Evolutionary conservation across 2,888 invertebrate species (phyloP).

Genomic region (Phortica okadai): DNA sequence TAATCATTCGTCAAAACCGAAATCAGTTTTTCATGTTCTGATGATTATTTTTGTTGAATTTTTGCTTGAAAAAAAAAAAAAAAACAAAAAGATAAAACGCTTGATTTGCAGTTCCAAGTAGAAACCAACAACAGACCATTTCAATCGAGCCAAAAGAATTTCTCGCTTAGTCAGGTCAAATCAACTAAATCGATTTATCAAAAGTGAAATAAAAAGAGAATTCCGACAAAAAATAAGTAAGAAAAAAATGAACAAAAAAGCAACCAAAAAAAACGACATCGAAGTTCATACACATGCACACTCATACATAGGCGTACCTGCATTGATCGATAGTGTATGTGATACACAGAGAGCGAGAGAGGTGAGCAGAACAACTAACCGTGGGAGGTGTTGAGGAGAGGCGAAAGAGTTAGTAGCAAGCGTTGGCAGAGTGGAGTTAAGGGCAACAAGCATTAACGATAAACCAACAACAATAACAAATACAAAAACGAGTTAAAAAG

Average conservation of each 20-base stretch:
- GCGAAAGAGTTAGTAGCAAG: too few species aligned
- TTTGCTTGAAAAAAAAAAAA: neutral
- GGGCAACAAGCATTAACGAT: too few species aligned
- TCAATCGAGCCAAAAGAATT: conserved; percentile 67
- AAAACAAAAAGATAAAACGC: neutral
- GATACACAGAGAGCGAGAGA: conserved; percentile 28
- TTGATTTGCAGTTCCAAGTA: neutral
- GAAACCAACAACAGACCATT: conserved; percentile 26
- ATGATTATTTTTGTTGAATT: too few species aligned
- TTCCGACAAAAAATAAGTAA: conserved; percentile 42
- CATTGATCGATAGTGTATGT: conserved; percentile 59
- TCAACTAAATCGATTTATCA: conserved; percentile 68
- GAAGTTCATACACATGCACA: conserved; percentile 55
- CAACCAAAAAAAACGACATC: conserved; percentile 52
- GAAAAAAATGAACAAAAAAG: conserved; percentile 30
- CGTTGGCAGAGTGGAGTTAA: conserved; percentile 53
- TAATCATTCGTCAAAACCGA: too few species aligned
- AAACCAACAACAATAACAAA: too few species aligned
- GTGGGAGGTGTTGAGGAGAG: too few species aligned
- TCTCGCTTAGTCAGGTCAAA: conserved; percentile 67
- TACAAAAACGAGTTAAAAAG: neutral
- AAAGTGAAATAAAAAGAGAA: conserved; percentile 59
- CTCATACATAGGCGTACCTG: conserved; percentile 51
- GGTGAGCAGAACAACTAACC: too few species aligned
- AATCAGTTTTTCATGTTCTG: too few species aligned